Conservation (phyloP, 2,888 invertebrate species). For the Hyles lineata region DNA sequence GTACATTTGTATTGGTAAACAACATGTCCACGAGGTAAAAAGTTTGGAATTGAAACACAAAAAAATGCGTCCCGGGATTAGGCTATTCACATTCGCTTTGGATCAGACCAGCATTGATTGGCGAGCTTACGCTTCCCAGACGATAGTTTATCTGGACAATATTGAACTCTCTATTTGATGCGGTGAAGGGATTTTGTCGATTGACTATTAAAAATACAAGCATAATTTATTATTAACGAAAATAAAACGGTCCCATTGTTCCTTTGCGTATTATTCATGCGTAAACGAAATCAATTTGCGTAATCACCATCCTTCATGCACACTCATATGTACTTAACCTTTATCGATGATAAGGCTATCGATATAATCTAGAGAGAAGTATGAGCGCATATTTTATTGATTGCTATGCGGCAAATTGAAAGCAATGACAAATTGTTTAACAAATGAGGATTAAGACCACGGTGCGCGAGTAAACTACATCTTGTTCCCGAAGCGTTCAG, state of each 20-base stretch:
- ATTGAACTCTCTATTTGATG: no score
- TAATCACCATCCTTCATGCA: not conserved
- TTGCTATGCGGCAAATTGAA: constrained; percentile 28
- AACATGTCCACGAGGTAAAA: no score
- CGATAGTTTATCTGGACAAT: no score
- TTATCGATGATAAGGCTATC: not conserved
- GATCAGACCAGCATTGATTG: no score
- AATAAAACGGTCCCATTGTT: not conserved
- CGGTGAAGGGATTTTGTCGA: no score
- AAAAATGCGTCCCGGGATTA: no score
- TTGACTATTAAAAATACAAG: no score
- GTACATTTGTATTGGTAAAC: no score
- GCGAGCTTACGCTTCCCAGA: no score
- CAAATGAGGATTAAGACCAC: constrained; percentile 33
- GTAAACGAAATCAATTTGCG: not conserved
- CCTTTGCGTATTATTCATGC: not conserved
- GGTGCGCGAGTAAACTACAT: constrained; percentile 44
- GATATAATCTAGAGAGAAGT: constrained; percentile 18
- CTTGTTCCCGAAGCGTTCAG: constrained; percentile 51
- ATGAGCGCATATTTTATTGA: constrained; percentile 1
- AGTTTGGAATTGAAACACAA: no score
- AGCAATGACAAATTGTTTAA: constrained; percentile 31
- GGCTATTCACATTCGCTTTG: no score
- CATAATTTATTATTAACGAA: no score
- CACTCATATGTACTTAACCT: not conserved